Percentiles rank a stretch among this genome's conserved stretches.
phyloP scores from a whole-genome alignment of 2,113 vertebrate genomes.

The Dromaius novaehollandiae region DNA sequence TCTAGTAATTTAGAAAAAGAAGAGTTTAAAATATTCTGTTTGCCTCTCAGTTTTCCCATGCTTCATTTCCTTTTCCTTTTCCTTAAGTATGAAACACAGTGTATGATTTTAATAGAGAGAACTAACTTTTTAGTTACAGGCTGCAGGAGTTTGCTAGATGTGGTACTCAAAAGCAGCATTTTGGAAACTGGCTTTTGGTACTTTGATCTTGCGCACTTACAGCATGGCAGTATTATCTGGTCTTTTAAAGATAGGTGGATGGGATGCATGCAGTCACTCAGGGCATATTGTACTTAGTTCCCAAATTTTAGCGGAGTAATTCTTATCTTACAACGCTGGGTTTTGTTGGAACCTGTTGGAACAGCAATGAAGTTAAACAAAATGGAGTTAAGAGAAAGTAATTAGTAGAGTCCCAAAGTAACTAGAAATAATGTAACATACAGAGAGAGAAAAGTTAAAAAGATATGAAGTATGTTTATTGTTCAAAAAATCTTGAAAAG shows the following conservation, averaged over 20 bases:
- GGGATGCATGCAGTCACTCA: background rate
- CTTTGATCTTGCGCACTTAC: background rate
- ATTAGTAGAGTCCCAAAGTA: slow-evolving; percentile 28
- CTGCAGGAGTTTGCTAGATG: background rate
- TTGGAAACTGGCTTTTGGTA: slow-evolving; percentile 16
- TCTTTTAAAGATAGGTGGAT: background rate
- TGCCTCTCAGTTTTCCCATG: background rate
- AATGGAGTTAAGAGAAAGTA: slow-evolving; percentile 24
- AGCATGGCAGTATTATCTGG: slow-evolving; percentile 2
- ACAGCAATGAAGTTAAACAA: slow-evolving; percentile 23
- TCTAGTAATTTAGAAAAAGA: background rate
- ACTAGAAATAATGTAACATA: background rate
- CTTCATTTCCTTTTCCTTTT: background rate
- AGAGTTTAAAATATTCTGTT: background rate
- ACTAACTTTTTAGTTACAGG: background rate
- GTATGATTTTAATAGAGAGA: background rate
- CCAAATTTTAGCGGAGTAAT: slow-evolving; percentile 31
- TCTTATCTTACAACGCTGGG: slow-evolving; percentile 9
- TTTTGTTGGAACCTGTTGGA: slow-evolving; percentile 50
- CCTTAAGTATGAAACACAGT: background rate
- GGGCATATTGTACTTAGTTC: slow-evolving; percentile 36
- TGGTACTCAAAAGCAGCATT: background rate
- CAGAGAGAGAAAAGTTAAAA: slow-evolving; percentile 21
- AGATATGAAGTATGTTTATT: slow-evolving; percentile 4
- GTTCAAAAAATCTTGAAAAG: slow-evolving; percentile 20